Conservation (phyloP, 2,888 invertebrate species). For the Mythimna vitellina region DNA sequence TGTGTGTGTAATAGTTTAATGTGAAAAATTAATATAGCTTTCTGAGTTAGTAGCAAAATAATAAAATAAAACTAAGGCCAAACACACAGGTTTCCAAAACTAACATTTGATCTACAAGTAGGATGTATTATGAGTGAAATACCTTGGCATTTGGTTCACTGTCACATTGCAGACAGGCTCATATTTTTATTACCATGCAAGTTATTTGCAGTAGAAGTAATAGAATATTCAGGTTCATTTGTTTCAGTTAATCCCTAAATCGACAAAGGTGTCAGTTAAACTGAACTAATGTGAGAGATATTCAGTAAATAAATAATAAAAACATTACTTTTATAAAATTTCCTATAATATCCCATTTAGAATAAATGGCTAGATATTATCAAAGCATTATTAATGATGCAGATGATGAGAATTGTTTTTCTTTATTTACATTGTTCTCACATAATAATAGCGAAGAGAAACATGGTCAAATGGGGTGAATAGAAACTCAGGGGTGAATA, state of each 20-base stretch:
- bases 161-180: background rate
- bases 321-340: background rate
- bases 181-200: background rate
- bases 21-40: background rate
- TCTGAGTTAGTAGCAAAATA: background rate
- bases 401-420: no score
- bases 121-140: background rate
- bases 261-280: no score
- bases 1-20: no score
- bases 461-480: no score
- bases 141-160: background rate
- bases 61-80: background rate
- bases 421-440: no score
- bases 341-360: background rate
- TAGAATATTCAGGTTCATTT: background rate
- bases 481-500: no score
- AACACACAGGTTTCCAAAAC: background rate
- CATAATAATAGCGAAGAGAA: no score
- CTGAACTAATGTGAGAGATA: background rate
- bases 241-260: background rate
- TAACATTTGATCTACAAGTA: background rate
- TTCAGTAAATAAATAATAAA: background rate
- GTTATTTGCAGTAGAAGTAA: background rate
- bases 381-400: no score
- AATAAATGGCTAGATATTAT: background rate